A percentile compares a stretch with the other conserved stretches of the same genome.
Conservation (phyloP, 2,888 invertebrate genomes). For the Limenitis camilla region DNA sequence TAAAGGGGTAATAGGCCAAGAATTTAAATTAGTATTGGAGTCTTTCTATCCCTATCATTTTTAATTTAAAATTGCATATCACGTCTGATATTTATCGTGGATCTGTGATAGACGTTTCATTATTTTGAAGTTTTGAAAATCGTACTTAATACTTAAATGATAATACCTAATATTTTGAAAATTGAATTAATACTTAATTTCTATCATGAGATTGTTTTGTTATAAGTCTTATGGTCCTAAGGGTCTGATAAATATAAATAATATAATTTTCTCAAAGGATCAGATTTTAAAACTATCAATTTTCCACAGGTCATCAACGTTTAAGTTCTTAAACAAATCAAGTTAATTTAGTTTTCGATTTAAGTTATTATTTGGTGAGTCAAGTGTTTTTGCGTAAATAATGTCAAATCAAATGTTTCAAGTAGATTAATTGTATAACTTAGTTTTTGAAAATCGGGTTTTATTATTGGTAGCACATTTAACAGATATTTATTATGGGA, state of each 20-base stretch:
- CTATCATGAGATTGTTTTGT: no score
- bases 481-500: background rate
- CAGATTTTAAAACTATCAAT: constrained; percentile 26
- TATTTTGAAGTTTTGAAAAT: no score
- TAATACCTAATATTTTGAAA: no score
- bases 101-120: no score
- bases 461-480: constrained; percentile 28
- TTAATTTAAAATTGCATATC: no score
- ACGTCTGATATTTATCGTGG: no score
- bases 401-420: constrained; percentile 13
- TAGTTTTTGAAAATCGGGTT: constrained; percentile 18
- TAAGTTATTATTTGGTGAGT: constrained; percentile 54
- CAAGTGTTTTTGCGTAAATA: constrained; percentile 20
- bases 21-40: no score
- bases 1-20: no score
- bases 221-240: no score
- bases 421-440: constrained; percentile 4
- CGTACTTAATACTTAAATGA: no score
- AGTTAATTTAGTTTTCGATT: constrained; percentile 25
- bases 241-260: background rate
- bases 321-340: constrained; percentile 60
- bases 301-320: constrained; percentile 64
- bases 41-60: no score
- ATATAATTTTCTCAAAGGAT: background rate
- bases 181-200: no score